Percentiles rank a stretch among this genome's conserved stretches.
These are phyloP conservation scores for Hyperoplus lanceolatus DNA, from an alignment of 2,797 vertebrate genomes.

Conservation along the genomic window DNA sequence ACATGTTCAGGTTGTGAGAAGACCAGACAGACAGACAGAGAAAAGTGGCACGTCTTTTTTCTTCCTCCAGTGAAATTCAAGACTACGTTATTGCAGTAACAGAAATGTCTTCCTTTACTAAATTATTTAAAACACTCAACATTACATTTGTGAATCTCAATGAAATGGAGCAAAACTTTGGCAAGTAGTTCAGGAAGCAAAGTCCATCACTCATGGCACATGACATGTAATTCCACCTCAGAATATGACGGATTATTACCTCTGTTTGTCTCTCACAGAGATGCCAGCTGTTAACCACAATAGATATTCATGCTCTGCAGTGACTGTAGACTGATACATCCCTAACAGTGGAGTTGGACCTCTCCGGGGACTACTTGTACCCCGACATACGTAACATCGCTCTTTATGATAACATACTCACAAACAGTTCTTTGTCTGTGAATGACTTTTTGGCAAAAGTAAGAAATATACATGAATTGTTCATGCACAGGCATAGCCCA, in stretches of 20 bases:
- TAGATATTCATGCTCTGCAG: neutral
- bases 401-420: neutral
- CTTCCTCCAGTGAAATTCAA: neutral
- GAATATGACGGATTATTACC: neutral
- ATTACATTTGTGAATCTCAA: neutral
- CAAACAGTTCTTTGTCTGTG: neutral
- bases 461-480: no score
- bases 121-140: constrained; percentile 20
- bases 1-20: constrained; percentile 42
- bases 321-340: neutral
- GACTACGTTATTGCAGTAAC: neutral
- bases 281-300: neutral
- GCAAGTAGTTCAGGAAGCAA: neutral
- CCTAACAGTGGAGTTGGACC: neutral
- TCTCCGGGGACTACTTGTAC: neutral
- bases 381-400: neutral
- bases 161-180: neutral
- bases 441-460: no score
- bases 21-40: neutral
- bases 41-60: neutral
- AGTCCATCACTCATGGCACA: neutral
- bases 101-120: neutral
- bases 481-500: no score
- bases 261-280: no score
- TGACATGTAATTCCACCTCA: neutral